Percentiles rank a stretch among this genome's conserved stretches.
Conservation (phyloP, 2,113 vertebrate genomes). For the Myrmophylax atrothorax region DNA sequence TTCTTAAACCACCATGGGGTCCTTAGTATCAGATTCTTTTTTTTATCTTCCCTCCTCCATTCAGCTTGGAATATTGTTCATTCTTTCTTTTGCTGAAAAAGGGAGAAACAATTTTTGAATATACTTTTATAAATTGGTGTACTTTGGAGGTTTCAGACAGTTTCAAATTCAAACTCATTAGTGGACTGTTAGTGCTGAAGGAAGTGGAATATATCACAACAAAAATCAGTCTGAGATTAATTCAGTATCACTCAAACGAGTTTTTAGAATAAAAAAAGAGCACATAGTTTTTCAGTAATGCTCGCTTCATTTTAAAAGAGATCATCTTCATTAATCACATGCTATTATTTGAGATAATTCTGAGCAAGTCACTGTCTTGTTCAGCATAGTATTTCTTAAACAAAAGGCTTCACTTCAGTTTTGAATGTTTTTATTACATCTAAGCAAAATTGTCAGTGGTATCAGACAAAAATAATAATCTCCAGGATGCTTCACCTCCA, state of each 20-base stretch:
- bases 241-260: background rate
- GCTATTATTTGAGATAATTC: background rate
- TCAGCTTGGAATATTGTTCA: background rate
- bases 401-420: background rate
- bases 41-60: background rate
- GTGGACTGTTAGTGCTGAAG: background rate
- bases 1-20: background rate
- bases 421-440: background rate
- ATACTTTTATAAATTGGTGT: background rate
- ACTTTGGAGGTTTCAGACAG: background rate
- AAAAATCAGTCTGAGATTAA: background rate
- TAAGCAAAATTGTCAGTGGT: background rate
- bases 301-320: background rate
- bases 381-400: background rate
- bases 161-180: background rate
- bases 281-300: background rate
- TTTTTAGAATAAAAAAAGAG: background rate
- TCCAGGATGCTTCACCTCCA: background rate
- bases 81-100: background rate
- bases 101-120: background rate
- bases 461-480: background rate
- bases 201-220: background rate
- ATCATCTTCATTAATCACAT: background rate
- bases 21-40: background rate
- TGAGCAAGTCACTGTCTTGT: background rate